Conservation (phyloP, 2,797 vertebrate species). For the Chaetodon trifasciatus region DNA sequence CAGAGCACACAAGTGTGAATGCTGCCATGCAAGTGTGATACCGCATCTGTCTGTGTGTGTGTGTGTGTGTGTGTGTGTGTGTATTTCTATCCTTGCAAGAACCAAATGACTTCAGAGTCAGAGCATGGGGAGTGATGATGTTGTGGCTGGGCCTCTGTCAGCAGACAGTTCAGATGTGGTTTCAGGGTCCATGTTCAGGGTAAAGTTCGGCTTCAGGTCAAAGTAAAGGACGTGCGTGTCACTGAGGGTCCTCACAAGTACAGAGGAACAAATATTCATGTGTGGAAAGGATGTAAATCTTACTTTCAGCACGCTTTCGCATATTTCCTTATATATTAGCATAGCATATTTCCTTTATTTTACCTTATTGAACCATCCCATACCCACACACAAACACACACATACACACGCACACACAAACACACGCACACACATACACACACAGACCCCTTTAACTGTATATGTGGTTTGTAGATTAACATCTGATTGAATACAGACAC, state of each 20-base stretch:
- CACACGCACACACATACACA: not conserved
- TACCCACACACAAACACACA: not conserved
- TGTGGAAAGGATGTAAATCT: not conserved
- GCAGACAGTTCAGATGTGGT: not conserved
- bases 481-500: slow-evolving; percentile 32
- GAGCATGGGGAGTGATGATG: not conserved
- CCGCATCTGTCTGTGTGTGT: slow-evolving; percentile 44
- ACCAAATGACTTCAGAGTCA: not conserved
- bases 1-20: slow-evolving; percentile 57
- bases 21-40: slow-evolving; percentile 64
- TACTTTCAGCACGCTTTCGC: not conserved
- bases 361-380: not conserved
- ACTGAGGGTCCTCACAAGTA: not conserved
- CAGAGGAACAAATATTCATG: too few relatives aligned
- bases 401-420: not conserved
- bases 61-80: slow-evolving; percentile 8
- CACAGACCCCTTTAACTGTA: not conserved
- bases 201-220: not conserved
- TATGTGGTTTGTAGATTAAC: slow-evolving; percentile 11
- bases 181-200: not conserved
- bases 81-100: slow-evolving; percentile 18
- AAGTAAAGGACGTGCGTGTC: not conserved
- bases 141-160: not conserved
- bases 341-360: not conserved
- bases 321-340: too few relatives aligned